Evolutionary conservation across 2,797 vertebrate genomes (phyloP), one percentile per base, ranked within the genome.

Genomic region (Anguilla pacifica): DNA sequence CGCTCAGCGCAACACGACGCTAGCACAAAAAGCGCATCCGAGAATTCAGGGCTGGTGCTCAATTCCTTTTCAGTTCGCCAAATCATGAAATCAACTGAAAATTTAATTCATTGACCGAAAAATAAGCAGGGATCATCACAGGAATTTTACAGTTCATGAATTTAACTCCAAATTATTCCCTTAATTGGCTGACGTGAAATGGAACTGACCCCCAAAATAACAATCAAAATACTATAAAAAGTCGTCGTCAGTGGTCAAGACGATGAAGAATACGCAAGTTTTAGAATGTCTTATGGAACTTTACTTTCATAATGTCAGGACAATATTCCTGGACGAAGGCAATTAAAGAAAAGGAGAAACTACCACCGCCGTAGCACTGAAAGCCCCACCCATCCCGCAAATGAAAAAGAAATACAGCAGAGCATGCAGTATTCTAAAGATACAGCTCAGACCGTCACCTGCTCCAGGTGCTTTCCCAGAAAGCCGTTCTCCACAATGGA

Each of bases 401-500:
- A 46, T 81, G 43, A 25, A 81, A 79, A 35, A 19, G 17, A 79
- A 43, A n/a, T n/a, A 77, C 17, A 43, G n/a, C 7, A 70, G 19
- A 11, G 3, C 3, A 77, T 5, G 31, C 31, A 51, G 43, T 1
- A 46, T 46, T 10, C 6, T 49, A 85, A 72, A 86, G 72, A 59
- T 46, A 83, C 70, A 2, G 53, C 55, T 35, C 11, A 51, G 4
- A 93, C 57, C 64, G 89, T 92, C 0, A 91, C 87, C 0, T 92
- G 90, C 25, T 88, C 88, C 6, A 90, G 1, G 7, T 87, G 83
- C 85, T 88, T 93, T 11, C 81, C 79, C 85, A 95, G 72, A 83
- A 92, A 90, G 86, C 93, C 89, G 1, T 90, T 92, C 84, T 94
- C 94, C 89, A 92, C 67, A 88, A 96, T 90, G 86, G 93, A 90